Evolutionary conservation across 2,797 vertebrate genomes (phyloP).

Genomic region (Coregonus ussuriensis): DNA sequence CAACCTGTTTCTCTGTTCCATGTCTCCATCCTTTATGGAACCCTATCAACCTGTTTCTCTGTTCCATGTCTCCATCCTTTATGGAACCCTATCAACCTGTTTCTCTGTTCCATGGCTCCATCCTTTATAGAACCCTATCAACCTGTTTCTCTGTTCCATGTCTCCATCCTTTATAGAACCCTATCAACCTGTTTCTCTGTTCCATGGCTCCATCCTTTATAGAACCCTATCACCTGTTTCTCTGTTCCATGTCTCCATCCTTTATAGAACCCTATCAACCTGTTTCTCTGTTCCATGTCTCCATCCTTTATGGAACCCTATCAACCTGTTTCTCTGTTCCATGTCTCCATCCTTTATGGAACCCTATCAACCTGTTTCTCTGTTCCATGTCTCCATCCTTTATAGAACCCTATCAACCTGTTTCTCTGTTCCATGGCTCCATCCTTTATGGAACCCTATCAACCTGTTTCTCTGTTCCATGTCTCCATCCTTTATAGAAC

Average conservation of each 20-base stretch:
- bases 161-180: too few species aligned
- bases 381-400: conserved; percentile 6
- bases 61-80: too few species aligned
- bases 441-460: conserved; percentile 40
- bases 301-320: conserved; percentile 37
- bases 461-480: conserved; percentile 21
- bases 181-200: too few species aligned
- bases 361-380: conserved; percentile 39
- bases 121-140: too few species aligned
- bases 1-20: conserved; percentile 22
- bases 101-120: too few species aligned
- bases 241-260: conserved; percentile 9
- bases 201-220: too few species aligned
- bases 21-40: conserved; percentile 11
- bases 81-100: too few species aligned
- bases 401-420: conserved; percentile 22
- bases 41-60: too few species aligned
- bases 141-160: too few species aligned
- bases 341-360: conserved; percentile 26
- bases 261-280: conserved; percentile 38
- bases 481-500: conserved; percentile 30
- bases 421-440: conserved; percentile 16
- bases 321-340: conserved; percentile 26
- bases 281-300: conserved; percentile 18
- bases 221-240: conserved; percentile 18